Base-by-base conservation (phyloP, 2,888 invertebrate genomes). In the Xestia rhomboidea region DNA sequence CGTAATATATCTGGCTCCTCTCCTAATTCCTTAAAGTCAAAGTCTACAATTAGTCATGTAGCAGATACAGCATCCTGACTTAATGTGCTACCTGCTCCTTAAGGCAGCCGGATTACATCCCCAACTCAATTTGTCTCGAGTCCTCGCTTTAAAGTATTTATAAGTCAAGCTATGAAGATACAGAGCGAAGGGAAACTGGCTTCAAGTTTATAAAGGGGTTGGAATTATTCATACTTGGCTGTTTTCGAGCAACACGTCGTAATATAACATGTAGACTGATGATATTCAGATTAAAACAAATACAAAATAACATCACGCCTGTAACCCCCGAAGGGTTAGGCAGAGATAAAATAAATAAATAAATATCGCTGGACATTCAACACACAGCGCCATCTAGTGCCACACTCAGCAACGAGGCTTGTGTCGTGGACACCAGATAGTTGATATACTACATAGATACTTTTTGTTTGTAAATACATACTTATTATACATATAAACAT, bases 41-140 rank as follows among this genome's bases (percentile, higher is more conserved):
- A 73, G 41, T 75, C 68, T 78, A 74, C 87, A 88, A 88, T 88
- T 88, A 88, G 75, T 87, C 84, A 80, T 81, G 85, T 79, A 73
- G 41, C 73, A 73, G 76, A 81, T 73, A 77, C 76, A 79, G 44
- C 57, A 77, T 75, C 24, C 72, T 74, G 77, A 78, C 71, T 77
- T 75, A 77, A 83, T 83, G 67, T 77, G 83, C 51, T 77, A 83
- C 78, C 81, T 83, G 30, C 66, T 83, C 44, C 64, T 62, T 75
- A 64, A 63, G 68, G 60, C 67, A 18, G 62, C 63, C 69, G 79
- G 83, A 85, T 82, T 87, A 85, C 80, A 68, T 79, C 75, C 68
- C 57, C 71, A 69, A 82, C 87, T 72, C 76, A 71, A 85, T 81
- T 87, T 85, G 81, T 79, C 83, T 83, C 34, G 74, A 73, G 70